A percentile compares a stretch with the other conserved stretches of the same genome.
Evolutionary conservation across 2,797 vertebrate genomes (phyloP).

Genomic region (Cynodonichthys magdalenae): DNA sequence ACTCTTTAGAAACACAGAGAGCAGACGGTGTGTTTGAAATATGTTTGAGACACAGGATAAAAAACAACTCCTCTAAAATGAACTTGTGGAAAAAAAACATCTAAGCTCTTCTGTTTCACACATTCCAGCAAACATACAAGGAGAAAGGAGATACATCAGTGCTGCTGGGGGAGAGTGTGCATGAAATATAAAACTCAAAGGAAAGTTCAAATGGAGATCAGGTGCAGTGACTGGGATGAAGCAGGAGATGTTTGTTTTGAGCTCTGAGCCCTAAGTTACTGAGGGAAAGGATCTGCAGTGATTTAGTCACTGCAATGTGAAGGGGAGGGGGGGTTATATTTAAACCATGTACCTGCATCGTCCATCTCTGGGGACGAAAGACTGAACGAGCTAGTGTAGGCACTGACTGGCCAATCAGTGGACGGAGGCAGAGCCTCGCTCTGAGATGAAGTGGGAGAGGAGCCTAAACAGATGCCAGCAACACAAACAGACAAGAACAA

Average conservation of each 20-base stretch:
- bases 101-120: constrained; percentile 18
- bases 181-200: constrained; percentile 23
- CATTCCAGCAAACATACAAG: constrained; percentile 51
- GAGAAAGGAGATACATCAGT: constrained; percentile 31
- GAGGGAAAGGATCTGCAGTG: constrained; percentile 41
- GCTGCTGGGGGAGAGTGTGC: constrained; percentile 26
- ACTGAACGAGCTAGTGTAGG: constrained; percentile 90
- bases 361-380: constrained; percentile 87
- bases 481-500: constrained; percentile 65
- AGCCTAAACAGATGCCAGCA: constrained; percentile 69
- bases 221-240: constrained; percentile 26
- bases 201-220: constrained; percentile 27
- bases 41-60: constrained; percentile 1
- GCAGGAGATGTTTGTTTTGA: constrained; percentile 19
- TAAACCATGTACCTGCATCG: constrained; percentile 84
- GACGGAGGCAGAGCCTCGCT: constrained; percentile 89
- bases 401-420: constrained; percentile 91
- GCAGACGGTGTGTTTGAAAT: background rate
- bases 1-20: background rate
- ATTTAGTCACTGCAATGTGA: constrained; percentile 37
- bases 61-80: constrained; percentile 4
- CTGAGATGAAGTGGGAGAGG: constrained; percentile 90
- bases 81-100: background rate
- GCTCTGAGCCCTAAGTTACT: constrained; percentile 33
- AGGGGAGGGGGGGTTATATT: constrained; percentile 29